Base-by-base conservation (phyloP, 2,888 invertebrate genomes). In the Ernsta delagoae region DNA sequence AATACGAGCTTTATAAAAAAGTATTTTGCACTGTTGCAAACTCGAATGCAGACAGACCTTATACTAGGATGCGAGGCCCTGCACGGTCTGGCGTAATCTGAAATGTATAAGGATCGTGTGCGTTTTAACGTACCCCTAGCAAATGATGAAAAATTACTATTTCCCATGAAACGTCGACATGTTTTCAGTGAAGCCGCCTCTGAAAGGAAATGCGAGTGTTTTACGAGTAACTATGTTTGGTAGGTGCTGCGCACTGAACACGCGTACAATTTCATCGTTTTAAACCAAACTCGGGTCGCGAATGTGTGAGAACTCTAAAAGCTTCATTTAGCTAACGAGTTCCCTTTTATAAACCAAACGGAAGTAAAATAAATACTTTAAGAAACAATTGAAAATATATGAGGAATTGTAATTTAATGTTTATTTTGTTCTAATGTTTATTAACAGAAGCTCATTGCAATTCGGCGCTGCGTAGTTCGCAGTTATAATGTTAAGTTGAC, bases 61-160 rank as follows among this genome's bases (percentile, higher is more conserved):
- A n/a, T n/a, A n/a, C n/a, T n/a, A n/a, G n/a, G n/a, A 61, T 61
- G 61, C 24, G 41, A n/a, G 53, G 53, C 56, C 24, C 60, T 41
- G 64, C 72, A 66, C 73, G 72, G 61, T 61, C 62, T 62, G 59
- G 59, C 45, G 45, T 63, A 53, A 56, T 54, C 59, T 67, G 62
- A 53, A 66, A 66, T 63, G 67, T 63, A 70, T 63, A 63, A 70
- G 62, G 65, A 59, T 57, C 70, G 53, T 56, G 48, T 62, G 53
- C 50, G 66, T 59, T 39, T 65, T 62, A 63, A 59, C 62, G 60
- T 61, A 59, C 62, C 61, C 45, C 57, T 41, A 31, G 66, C 59
- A 62, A 66, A 62, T 56, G 70, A 64, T 57, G 65, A 70, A 70
- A 62, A 66, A 67, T 64, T 67, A 59, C 62, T 59, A 56, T 59